Base-by-base conservation (phyloP, 2,888 invertebrate genomes). In the Tetranychus truncatus region DNA sequence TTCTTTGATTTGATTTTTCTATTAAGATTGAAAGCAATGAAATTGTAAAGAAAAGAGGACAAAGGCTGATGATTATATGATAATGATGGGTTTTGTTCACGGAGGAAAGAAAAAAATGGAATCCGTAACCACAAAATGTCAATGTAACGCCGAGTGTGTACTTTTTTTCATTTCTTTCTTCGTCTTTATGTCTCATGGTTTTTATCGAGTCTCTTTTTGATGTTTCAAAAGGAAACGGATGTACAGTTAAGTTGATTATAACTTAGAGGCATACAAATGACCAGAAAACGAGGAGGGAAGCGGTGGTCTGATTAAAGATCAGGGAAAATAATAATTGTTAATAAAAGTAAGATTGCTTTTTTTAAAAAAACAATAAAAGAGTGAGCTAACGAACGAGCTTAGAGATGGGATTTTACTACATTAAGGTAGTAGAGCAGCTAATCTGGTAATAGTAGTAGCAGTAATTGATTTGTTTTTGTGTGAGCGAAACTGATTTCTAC, bases 71-170 rank as follows among this genome's bases (percentile, higher is more conserved):
- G 55, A 55, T 55, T 9, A 55, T 55, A 15, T 9, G 55, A 55
- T 9, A 55, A 15, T 55, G 15, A 55, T 15, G 55, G 55, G 55
- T 15, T 55, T n/a, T 9, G 55, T 34, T 34, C 34, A 55, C 9
- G 55, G 55, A 55, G 55, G 55, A 55, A 55, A 55, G 55, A 55
- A 55, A 55, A 55, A 55, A 55, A 55, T 55, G 55, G 55, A 55
- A 55, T 55, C 55, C 9, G 9, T 55, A 55, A 55, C 55, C 55
- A 15, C 15, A 55, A 55, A 55, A 15, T 55, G 55, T 55, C 55
- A 55, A 7, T 55, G 55, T 55, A 55, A 55, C 15, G 55, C 55
- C 55, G 15, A 34, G 15, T 55, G 55, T 55, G 9, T 15, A 55
- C 55, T 55, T 55, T 55, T n/a, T 55, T 34, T 34, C 34, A 34